Evolutionary conservation across 2,113 vertebrate genomes (phyloP), one percentile per base, ranked within the genome.

Genomic region (Malurus melanocephalus): DNA sequence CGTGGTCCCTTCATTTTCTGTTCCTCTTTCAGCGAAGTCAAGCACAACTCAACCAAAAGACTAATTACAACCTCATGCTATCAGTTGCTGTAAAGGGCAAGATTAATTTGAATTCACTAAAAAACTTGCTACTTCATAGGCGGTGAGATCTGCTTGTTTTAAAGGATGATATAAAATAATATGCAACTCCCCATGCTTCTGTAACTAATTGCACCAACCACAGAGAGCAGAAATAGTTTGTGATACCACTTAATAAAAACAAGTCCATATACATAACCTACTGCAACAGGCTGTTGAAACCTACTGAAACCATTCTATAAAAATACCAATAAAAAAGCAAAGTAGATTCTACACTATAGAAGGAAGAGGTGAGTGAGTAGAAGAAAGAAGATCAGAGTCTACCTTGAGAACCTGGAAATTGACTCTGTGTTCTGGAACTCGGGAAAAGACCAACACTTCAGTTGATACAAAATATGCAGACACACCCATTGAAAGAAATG

Each of bases 311-410:
- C 4, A 16, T 30, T 23, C 15, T 42, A 5, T 24, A 17, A 42
- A 76, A 24, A 16, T 4, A 52, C 0, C 4, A 38, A 23, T 53
- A 51, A n/a, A 32, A 49, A 62, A n/a, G 0, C 16, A 30, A 0
- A 13, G 2, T 33, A 11, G 9, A 22, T 45, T n/a, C 18, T n/a
- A 4, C 10, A 6, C 16, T 21, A 66, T 4, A 38, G 30, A 84
- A 65, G 7, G 20, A 80, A 82, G 18, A 57, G 3, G 3, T 51
- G 35, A 42, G 15, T 13, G 3, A 77, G 21, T 3, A 53, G 60
- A 23, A 72, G 27, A 59, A 40, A 49, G 32, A 38, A 33, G 18
- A n/a, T 4, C 0, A 1, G 1, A 1, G 1, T n/a, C 16, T 42
- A 4, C 14, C 6, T 46, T 0, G 0, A 40, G 16, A 77, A 23